Evolutionary conservation across 1,140 invertebrate genomes (phyloP), one percentile per base, ranked within the genome.

Genomic region (Drepana arcuata): DNA sequence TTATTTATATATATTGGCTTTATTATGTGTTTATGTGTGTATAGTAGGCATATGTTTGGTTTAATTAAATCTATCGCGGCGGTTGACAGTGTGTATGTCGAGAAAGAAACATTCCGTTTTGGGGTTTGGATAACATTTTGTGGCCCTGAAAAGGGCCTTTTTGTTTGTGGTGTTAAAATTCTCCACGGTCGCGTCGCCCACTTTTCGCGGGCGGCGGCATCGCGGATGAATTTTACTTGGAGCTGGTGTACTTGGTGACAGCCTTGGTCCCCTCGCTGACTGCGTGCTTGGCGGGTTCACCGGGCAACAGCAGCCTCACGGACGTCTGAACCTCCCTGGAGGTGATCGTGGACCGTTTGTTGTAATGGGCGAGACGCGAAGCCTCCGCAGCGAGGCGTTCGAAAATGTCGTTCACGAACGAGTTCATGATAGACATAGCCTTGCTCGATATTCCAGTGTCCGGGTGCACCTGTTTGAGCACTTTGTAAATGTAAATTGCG

Each of bases 401-500:
- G 52, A 90, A 91, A 34, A 91, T 89, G 51, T 91, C 88, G 53
- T 86, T 87, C 16, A 90, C 88, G 61, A 92, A 91, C 26, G 77
- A 85, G 61, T 86, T 86, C 85, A 88, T 88, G 55, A 88, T 87
- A 14, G 78, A 86, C 86, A 87, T 88, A 0, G 86, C 86, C 57
- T 88, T 88, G 26, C 71, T 79, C 7, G 88, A 90, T 23, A 92
- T 88, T 16, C 90, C 89, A 38, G 88, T 90, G 56, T 91, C 75
- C 1, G 58, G 53, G 25, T 57, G 53, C 7, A 57, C 48, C 33
- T 57, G 48, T 26, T 57, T 57, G 15, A 57, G 23, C 21, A 57
- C 48, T 24, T 43, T 52, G 37, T 47, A 46, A 18, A 57, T 52
- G 35, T 47, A 52, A 30, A 46, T 51, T 12, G 58, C 43, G 48